These are phyloP conservation scores for Rhyacichthys aspro DNA, from an alignment of 2,797 vertebrate genomes.

Conservation along the genomic window DNA sequence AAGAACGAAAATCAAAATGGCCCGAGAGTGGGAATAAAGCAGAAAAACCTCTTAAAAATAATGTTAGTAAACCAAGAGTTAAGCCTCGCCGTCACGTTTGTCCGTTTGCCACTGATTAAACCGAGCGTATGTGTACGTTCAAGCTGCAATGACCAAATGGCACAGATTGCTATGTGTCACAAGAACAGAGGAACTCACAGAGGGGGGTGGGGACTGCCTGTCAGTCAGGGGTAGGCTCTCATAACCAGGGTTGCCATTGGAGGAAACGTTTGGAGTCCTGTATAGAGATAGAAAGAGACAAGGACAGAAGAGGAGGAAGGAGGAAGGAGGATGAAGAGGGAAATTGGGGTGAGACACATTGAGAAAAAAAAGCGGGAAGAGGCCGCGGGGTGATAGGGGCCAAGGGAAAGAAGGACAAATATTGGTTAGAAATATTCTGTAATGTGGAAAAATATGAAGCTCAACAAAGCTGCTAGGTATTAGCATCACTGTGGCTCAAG, in stretches of 20 bases:
- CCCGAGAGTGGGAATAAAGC: conserved; percentile 29
- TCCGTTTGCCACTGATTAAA: conserved; percentile 29
- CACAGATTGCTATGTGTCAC: conserved; percentile 74
- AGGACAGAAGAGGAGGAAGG: conserved; percentile 61
- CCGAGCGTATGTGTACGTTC: conserved; percentile 33
- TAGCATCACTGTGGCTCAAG: conserved; percentile 39
- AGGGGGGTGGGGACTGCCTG: conserved; percentile 88
- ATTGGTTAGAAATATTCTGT: conserved; percentile 75
- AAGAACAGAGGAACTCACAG: conserved; percentile 87
- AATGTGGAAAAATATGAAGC: conserved; percentile 60
- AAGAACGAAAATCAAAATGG: conserved; percentile 6
- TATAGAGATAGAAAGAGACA: conserved; percentile 81
- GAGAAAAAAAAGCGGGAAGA: conserved; percentile 56
- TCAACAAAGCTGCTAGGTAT: conserved; percentile 42
- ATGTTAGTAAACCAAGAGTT: conserved; percentile 14
- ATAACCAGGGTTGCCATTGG: conserved; percentile 98
- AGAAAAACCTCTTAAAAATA: neutral
- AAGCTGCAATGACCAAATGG: conserved; percentile 61
- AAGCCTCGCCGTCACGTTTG: conserved; percentile 14
- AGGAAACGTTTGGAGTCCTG: conserved; percentile 97
- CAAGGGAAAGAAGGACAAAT: conserved; percentile 72
- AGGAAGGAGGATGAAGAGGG: conserved; percentile 62
- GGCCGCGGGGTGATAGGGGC: conserved; percentile 57
- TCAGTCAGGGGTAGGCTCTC: conserved; percentile 88
- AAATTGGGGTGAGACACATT: conserved; percentile 69